Evolutionary conservation across 37 sponge, comb jelly and placozoan genomes (phyloP).

Genomic region (Diacarnus erythraeanus): DNA sequence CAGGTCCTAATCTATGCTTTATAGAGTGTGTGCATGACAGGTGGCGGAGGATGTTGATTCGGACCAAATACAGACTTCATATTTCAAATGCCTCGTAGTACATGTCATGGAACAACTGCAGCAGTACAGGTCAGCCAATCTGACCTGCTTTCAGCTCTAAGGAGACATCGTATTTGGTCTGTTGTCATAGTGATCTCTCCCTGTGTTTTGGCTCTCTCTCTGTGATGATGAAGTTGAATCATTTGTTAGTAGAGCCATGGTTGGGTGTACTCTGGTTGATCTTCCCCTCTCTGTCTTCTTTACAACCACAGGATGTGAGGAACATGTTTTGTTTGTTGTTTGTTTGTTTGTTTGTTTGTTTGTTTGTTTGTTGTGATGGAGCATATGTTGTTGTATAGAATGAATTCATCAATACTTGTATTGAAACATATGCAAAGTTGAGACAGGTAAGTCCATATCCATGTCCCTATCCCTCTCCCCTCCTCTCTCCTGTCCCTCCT

Average conservation of each 20-base stretch:
- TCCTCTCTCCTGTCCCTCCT: too few relatives aligned
- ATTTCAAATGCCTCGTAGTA: not conserved
- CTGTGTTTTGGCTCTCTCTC: conserved; percentile 16
- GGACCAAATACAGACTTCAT: conserved; percentile 11
- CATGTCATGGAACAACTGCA: not conserved
- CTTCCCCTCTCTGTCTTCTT: not conserved
- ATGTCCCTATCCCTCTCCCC: too few relatives aligned
- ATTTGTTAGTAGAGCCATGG: conserved; percentile 40
- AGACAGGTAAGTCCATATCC: conserved; percentile 53
- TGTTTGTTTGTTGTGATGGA: conserved; percentile 1
- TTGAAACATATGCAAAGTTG: conserved; percentile 31
- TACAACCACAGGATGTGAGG: not conserved
- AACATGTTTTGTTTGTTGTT: too few relatives aligned
- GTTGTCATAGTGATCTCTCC: not conserved
- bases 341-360: too few relatives aligned
- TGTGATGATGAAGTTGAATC: conserved; percentile 21
- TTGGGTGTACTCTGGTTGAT: conserved; percentile 19
- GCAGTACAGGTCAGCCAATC: too few relatives aligned
- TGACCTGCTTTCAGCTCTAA: too few relatives aligned
- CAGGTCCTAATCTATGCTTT: too few relatives aligned
- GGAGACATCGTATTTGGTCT: too few relatives aligned
- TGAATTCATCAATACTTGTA: conserved; percentile 11
- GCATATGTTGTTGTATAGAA: not conserved
- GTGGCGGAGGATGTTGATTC: conserved; percentile 20
- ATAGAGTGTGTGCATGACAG: conserved; percentile 25